Base-by-base conservation (phyloP, 2,797 vertebrate species). In the Anguilla obscura region DNA sequence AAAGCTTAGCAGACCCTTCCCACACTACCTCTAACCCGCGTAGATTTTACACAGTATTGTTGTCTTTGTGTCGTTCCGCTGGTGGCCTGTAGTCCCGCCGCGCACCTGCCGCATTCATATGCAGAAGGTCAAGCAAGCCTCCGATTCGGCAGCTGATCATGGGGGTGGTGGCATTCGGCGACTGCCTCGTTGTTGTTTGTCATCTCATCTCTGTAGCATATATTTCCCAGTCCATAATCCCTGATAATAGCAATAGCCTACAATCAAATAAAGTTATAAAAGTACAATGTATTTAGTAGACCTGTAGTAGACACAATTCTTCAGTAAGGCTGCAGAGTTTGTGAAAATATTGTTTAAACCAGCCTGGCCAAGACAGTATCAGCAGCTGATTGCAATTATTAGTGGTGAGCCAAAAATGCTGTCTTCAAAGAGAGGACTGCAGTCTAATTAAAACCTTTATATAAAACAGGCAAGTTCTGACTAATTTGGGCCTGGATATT, bases 91-190 rank as follows among this genome's bases (percentile, higher is more conserved):
- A 21, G 50, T 63, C 85, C 86, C 71, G 91, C 93, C 93, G 89
- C 92, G 94, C 94, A 94, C 94, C 94, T 95, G 94, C 92, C 93
- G 92, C 45, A 91, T 93, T 93, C 93, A 92, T 79, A 40, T 86
- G 54, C 87, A 60, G 87, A 86, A 88, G 85, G 58, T 79, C 87
- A 33, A 33, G 84, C 63, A 69, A 83, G 80, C 76, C 27, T 14
- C 48, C 24, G 66, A 24, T 27, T 12, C 52, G 10, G 40, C 85
- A 60, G 54, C 69, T 71, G n/a, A 48, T 48, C 12, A 45, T 71
- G 45, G 21, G 56, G 30, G 56, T 69, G 40, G 36, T 45, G 24
- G 83, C 50, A 84, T 84, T 54, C 21, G 80, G 52, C 9, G 52
- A 56, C 66, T 45, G 86, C 24, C 36, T 21, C 40, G 27, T 76